phyloP scores from a whole-genome alignment of 2,797 vertebrate genomes.

The Paramormyrops hopkinsi region DNA sequence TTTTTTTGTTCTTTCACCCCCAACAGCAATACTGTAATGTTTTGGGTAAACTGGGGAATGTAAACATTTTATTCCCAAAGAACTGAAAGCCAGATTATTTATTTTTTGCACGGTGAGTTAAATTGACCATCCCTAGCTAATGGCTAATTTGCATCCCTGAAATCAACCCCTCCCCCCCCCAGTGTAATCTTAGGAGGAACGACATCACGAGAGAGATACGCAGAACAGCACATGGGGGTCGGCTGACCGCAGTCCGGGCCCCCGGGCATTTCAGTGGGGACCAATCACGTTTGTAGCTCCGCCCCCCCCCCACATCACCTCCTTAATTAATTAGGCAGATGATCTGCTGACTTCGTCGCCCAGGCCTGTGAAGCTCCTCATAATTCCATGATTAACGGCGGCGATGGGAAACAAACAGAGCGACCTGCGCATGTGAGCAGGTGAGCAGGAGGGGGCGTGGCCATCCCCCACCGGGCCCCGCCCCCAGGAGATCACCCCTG shows the following conservation, averaged over 20 bases:
- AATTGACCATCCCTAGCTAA: conserved; percentile 34
- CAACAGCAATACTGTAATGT: not conserved
- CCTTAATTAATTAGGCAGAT: conserved; percentile 51
- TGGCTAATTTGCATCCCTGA: conserved; percentile 32
- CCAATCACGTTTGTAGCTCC: not conserved
- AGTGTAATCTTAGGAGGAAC: conserved; percentile 18
- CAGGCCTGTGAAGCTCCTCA: conserved; percentile 30
- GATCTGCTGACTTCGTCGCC: conserved; percentile 39
- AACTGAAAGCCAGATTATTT: not conserved
- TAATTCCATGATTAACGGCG: conserved; percentile 42
- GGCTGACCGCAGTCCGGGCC: not conserved
- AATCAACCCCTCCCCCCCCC: not conserved
- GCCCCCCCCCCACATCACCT: conserved; percentile 8
- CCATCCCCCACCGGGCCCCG: not conserved
- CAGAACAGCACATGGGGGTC: not conserved
- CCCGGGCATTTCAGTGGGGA: not conserved
- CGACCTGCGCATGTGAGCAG: not conserved
- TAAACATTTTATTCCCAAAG: not conserved
- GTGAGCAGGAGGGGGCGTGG: not conserved
- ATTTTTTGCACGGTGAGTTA: conserved; percentile 20
- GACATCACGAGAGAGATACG: conserved; percentile 24
- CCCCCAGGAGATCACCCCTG: not conserved
- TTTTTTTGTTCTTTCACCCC: not conserved
- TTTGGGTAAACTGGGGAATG: not conserved
- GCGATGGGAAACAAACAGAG: conserved; percentile 42